Percentiles rank a stretch among this genome's conserved stretches.
Conservation (phyloP, 2,888 invertebrate genomes). For the Ptychoptera albimana region DNA sequence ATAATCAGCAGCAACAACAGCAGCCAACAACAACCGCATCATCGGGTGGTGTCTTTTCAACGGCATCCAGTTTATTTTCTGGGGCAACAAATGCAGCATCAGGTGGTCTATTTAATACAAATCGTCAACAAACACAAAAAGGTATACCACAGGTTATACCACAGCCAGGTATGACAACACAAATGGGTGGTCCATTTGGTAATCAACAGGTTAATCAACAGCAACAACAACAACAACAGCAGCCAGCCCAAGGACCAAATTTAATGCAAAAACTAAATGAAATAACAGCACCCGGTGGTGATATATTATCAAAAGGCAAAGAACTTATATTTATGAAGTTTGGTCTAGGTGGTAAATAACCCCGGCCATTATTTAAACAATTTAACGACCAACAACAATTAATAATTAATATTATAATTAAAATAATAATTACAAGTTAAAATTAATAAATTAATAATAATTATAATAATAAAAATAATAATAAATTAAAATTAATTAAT, state of each 20-base stretch:
- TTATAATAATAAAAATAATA: constrained; percentile 2
- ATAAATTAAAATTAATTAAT: too few relatives aligned
- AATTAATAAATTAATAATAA: neutral
- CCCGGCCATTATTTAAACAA: constrained; percentile 20
- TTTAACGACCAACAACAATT: constrained; percentile 6
- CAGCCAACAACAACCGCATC: constrained; percentile 25
- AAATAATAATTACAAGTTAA: neutral
- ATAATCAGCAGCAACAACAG: constrained; percentile 17
- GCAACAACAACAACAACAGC: constrained; percentile 31
- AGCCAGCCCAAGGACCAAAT: constrained; percentile 42
- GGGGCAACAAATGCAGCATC: constrained; percentile 33
- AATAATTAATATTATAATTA: constrained; percentile 14
- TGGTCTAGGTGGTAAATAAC: constrained; percentile 66
- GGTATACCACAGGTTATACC: constrained; percentile 36
- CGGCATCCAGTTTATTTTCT: constrained; percentile 30
- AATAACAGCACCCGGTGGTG: constrained; percentile 77
- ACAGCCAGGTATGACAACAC: constrained; percentile 29
- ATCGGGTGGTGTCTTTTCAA: constrained; percentile 29
- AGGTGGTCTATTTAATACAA: constrained; percentile 29
- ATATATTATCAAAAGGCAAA: constrained; percentile 82
- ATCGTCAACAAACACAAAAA: constrained; percentile 28
- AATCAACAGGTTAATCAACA: constrained; percentile 14
- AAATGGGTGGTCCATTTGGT: constrained; percentile 16
- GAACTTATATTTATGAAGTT: constrained; percentile 91
- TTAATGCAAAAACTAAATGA: constrained; percentile 81